A percentile compares a stretch with the other conserved stretches of the same genome.
phyloP scores from a whole-genome alignment of 2,797 vertebrate species.

The Poeciliopsis gracilis region DNA sequence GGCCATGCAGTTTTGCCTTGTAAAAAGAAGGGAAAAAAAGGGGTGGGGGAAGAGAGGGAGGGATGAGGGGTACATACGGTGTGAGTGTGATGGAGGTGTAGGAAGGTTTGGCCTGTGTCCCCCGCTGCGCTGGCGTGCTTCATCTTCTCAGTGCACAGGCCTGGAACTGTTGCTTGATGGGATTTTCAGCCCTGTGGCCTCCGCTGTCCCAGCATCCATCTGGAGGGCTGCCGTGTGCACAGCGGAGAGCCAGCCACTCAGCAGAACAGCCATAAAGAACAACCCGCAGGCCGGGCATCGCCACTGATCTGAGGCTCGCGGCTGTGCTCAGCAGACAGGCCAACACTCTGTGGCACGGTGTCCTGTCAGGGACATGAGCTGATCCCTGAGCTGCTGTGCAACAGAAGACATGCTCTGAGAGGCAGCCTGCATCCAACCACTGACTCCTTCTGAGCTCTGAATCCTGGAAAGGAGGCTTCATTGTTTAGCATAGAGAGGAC shows the following conservation, averaged over 20 bases:
- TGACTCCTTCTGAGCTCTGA: slow-evolving; percentile 64
- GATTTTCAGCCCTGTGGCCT: slow-evolving; percentile 84
- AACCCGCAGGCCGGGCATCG: slow-evolving; percentile 67
- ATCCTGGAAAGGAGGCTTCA: slow-evolving; percentile 60
- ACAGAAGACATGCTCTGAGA: slow-evolving; percentile 63
- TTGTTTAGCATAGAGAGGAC: slow-evolving; percentile 61
- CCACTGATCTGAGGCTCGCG: slow-evolving; percentile 75
- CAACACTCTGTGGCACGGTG: slow-evolving; percentile 68
- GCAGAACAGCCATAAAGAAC: slow-evolving; percentile 73
- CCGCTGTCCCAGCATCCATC: slow-evolving; percentile 76
- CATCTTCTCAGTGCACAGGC: slow-evolving; percentile 82
- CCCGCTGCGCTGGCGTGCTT: slow-evolving; percentile 76
- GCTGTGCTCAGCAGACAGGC: slow-evolving; percentile 74
- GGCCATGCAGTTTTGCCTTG: slow-evolving; percentile 71
- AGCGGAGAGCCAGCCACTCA: slow-evolving; percentile 72
- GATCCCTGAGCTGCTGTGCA: slow-evolving; percentile 72
- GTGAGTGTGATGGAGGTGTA: slow-evolving; percentile 59
- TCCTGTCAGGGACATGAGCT: slow-evolving; percentile 73
- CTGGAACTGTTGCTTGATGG: slow-evolving; percentile 84
- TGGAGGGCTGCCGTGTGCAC: slow-evolving; percentile 74
- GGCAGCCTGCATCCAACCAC: slow-evolving; percentile 62
- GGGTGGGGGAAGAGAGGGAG: slow-evolving; percentile 49
- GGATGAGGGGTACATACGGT: slow-evolving; percentile 64
- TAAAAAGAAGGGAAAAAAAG: slow-evolving; percentile 58
- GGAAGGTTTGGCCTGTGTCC: slow-evolving; percentile 77